A percentile compares a stretch with the other conserved stretches of the same genome.
phyloP scores from a whole-genome alignment of 2,113 vertebrate genomes.

The Gambusia holbrooki region DNA sequence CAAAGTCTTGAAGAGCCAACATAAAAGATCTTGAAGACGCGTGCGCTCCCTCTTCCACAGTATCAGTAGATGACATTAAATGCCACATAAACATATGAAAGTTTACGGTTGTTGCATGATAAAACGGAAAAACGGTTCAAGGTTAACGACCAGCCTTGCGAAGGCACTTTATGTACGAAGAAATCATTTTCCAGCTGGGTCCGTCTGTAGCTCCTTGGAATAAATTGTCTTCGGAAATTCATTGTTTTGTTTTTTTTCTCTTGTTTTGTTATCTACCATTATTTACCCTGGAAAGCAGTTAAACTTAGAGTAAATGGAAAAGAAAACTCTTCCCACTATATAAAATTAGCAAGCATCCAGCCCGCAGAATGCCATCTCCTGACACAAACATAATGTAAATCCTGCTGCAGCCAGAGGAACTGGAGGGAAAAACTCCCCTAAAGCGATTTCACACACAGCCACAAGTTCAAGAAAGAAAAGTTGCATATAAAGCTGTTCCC shows the following conservation, averaged over 20 bases:
- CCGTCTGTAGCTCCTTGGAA: conserved; percentile 30
- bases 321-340: neutral
- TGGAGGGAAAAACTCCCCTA: conserved; percentile 9
- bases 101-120: neutral
- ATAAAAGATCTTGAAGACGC: too few relatives aligned
- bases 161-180: neutral
- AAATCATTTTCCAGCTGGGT: neutral
- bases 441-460: conserved; percentile 35
- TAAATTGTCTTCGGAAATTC: neutral
- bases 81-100: neutral
- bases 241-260: too few relatives aligned
- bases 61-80: neutral
- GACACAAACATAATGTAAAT: conserved; percentile 8
- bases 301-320: neutral
- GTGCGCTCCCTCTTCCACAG: too few relatives aligned
- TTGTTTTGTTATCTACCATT: conserved; percentile 31
- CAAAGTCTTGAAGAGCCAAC: too few relatives aligned
- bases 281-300: conserved; percentile 9
- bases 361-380: neutral
- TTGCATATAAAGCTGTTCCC: conserved; percentile 31
- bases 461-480: conserved; percentile 18
- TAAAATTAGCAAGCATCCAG: neutral
- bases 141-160: neutral
- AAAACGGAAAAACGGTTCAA: neutral
- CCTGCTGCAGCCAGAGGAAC: neutral